Conservation (phyloP, 2,797 vertebrate species). For the Sebastes itinus region DNA sequence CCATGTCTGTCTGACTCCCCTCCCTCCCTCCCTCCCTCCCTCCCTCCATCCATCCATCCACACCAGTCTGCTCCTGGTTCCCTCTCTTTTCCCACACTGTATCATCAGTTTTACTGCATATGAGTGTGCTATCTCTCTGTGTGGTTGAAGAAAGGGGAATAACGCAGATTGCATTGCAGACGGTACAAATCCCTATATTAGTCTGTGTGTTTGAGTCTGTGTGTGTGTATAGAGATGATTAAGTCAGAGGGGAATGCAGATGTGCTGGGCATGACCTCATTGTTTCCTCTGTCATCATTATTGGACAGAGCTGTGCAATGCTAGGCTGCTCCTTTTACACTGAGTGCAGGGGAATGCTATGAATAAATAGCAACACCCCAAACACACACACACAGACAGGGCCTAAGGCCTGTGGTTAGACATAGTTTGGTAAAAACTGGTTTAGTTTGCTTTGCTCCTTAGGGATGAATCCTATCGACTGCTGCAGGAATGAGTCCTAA, state of each 20-base stretch:
- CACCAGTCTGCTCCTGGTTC: background rate
- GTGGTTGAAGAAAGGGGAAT: background rate
- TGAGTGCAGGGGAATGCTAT: conserved; percentile 9
- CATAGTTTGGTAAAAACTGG: conserved; percentile 13
- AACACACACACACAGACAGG: background rate
- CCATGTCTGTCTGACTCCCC: conserved; percentile 38
- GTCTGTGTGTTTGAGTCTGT: background rate
- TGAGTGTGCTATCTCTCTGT: background rate
- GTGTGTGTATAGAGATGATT: conserved; percentile 28
- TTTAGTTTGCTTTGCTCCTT: conserved; percentile 9
- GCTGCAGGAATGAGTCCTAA: background rate
- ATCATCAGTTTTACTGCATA: conserved; percentile 3
- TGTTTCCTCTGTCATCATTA: conserved; percentile 57
- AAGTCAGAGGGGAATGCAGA: conserved; percentile 49
- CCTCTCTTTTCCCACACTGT: conserved; percentile 29
- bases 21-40: too few relatives aligned
- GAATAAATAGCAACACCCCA: conserved; percentile 11
- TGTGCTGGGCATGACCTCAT: conserved; percentile 69
- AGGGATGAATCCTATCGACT: background rate
- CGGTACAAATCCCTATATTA: background rate
- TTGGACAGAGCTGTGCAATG: conserved; percentile 18
- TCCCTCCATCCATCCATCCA: background rate
- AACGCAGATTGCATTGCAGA: background rate
- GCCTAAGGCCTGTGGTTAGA: background rate
- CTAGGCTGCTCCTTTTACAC: conserved; percentile 19